These are phyloP conservation scores for Stramonita haemastoma DNA, from an alignment of 2,888 invertebrate species.

Conservation along the genomic window DNA sequence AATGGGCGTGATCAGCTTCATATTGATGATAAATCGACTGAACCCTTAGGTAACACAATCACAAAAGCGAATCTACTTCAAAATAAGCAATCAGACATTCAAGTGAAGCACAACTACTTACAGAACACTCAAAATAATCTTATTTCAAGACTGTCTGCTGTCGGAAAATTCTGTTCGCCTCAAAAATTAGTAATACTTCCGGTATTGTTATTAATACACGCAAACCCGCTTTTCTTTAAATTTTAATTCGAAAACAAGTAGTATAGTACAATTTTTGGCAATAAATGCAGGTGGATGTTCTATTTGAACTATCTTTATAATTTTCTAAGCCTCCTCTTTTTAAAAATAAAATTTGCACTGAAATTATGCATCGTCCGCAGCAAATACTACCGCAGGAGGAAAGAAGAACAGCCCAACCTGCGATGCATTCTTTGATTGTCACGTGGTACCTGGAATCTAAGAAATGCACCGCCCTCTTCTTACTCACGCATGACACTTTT, in stretches of 20 bases:
- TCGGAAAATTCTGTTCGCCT: background rate
- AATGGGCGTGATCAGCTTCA: too few relatives aligned
- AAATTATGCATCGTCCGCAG: too few relatives aligned
- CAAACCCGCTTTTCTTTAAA: background rate
- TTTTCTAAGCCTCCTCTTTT: too few relatives aligned
- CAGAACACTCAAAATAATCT: background rate
- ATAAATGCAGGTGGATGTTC: too few relatives aligned
- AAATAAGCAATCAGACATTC: too few relatives aligned
- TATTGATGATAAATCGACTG: too few relatives aligned
- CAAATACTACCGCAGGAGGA: background rate
- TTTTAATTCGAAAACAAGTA: too few relatives aligned
- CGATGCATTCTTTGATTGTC: background rate
- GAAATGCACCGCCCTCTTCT: background rate
- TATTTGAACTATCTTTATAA: too few relatives aligned
- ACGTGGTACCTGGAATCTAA: background rate
- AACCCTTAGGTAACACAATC: too few relatives aligned
- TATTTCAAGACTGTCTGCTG: background rate
- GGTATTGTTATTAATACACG: background rate
- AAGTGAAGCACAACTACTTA: background rate
- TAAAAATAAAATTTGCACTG: too few relatives aligned
- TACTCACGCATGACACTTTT: background rate
- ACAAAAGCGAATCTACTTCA: too few relatives aligned
- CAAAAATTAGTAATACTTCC: slow-evolving; percentile 17
- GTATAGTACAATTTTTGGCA: too few relatives aligned
- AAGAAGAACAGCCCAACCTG: background rate